Base-by-base conservation (phyloP, 2,888 invertebrate species). In the Muschampia plurimacula region DNA sequence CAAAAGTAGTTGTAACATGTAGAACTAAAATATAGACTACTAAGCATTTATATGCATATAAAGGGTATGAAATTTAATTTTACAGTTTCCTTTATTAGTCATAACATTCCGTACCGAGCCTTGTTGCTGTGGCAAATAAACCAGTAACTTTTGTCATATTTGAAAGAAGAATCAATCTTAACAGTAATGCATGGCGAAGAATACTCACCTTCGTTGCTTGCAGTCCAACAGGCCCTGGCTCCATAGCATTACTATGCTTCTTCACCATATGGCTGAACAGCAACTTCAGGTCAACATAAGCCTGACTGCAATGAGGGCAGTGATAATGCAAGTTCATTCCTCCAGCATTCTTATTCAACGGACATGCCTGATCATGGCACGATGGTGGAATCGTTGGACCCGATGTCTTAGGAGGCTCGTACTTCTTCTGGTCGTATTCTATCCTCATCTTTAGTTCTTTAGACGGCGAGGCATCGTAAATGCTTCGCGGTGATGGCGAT, bases 331-430 rank as follows among this genome's bases (percentile, higher is more conserved):
- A 78, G 74, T 93, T 93, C 91, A 94, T 93, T 57, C 90, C 91
- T 1, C 93, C 91, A 60, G 92, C 85, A 72, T 92, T 92, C 77
- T 94, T 94, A 72, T 94, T 94, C 75, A 94, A 75, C 0, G 91
- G 90, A 81, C 94, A 94, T 0, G 81, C 88, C 89, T 95, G 94
- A 90, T 95, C 96, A 81, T 95, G 95, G 81, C 95, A 95, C 75
- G 95, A 96, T 77, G 95, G 96, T 87, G 94, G 94, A 55, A 93
- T 93, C 0, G 94, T 93, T 0, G 94, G 94, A 2, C 92, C 91
- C 2, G 89, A 82, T 28, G 83, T 79, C 73, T 93, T 93, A 0
- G 87, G 87, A 0, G 85, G 78, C 52, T 93, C 94, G 12, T 81
- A 91, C 73, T 92, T 93, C 77, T 92, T 93, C 74, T 83, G 83